A percentile compares a stretch with the other conserved stretches of the same genome.
Conservation (phyloP, 2,113 vertebrate species). For the Vanacampus margaritifer region DNA sequence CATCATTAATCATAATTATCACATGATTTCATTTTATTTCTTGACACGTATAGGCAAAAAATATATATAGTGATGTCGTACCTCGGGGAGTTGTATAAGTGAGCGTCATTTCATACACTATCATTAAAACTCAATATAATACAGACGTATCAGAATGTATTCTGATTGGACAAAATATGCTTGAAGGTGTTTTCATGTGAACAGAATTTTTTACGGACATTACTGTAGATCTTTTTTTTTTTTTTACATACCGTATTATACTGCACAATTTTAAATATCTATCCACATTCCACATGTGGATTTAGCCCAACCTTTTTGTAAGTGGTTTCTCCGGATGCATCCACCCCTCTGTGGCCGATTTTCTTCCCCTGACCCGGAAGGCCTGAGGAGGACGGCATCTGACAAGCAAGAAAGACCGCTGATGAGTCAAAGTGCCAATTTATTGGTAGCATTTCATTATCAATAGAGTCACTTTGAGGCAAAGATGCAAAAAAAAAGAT, state of each 20-base stretch:
- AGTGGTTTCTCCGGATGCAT: conserved; percentile 90
- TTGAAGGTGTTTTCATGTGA: too few relatives aligned
- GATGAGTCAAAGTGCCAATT: neutral
- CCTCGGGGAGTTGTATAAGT: too few relatives aligned
- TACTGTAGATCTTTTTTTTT: neutral
- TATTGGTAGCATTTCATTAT: conserved; percentile 9
- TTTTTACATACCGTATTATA: neutral
- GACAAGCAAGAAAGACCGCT: conserved; percentile 3
- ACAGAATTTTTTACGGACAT: too few relatives aligned
- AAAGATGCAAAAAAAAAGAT: neutral
- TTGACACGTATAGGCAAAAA: too few relatives aligned
- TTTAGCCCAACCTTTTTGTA: conserved; percentile 84
- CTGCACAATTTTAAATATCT: neutral
- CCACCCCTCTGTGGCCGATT: conserved; percentile 88
- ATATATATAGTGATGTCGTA: too few relatives aligned
- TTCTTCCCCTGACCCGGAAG: conserved; percentile 77
- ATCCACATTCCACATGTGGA: neutral
- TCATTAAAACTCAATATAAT: too few relatives aligned
- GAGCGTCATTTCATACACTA: too few relatives aligned
- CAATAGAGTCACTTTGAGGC: neutral
- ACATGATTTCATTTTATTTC: too few relatives aligned
- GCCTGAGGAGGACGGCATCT: conserved; percentile 75
- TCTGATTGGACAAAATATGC: neutral
- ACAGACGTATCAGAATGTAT: neutral
- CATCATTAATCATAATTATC: too few relatives aligned